phyloP scores from a whole-genome alignment of 1,140 invertebrate genomes.

The Cardiocondyla obscurior region DNA sequence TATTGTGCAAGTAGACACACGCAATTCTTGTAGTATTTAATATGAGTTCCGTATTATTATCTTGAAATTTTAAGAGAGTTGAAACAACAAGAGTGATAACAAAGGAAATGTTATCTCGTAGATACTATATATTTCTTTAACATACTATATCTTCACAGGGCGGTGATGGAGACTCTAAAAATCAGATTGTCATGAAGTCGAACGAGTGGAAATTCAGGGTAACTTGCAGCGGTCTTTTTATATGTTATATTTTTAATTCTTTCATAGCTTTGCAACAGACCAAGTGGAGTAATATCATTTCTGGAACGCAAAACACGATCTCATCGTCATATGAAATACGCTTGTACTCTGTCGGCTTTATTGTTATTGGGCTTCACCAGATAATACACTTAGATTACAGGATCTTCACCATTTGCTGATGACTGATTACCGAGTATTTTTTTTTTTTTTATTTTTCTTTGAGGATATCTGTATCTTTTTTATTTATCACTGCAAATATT shows the following conservation, averaged over 20 bases:
- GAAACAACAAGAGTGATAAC: conserved; percentile 20
- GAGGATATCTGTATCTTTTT: background rate
- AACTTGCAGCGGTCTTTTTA: conserved; percentile 82
- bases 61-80: background rate
- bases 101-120: background rate
- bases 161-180: conserved; percentile 85
- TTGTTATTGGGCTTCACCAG: conserved; percentile 57
- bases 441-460: background rate
- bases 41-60: conserved; percentile 2
- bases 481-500: conserved; percentile 1
- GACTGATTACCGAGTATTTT: background rate
- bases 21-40: background rate
- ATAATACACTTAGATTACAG: conserved; percentile 41
- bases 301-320: conserved; percentile 55
- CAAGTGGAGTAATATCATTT: conserved; percentile 67
- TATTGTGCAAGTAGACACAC: background rate
- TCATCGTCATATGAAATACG: conserved; percentile 62
- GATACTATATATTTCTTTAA: conserved; percentile 71
- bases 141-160: conserved; percentile 81
- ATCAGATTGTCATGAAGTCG: conserved; percentile 86
- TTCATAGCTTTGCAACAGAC: conserved; percentile 72
- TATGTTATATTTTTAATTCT: conserved; percentile 67
- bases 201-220: conserved; percentile 93
- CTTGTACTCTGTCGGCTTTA: conserved; percentile 59
- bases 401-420: conserved; percentile 45